Base-by-base conservation (phyloP, 2,888 invertebrate genomes). In the Drosophila anomalipes region DNA sequence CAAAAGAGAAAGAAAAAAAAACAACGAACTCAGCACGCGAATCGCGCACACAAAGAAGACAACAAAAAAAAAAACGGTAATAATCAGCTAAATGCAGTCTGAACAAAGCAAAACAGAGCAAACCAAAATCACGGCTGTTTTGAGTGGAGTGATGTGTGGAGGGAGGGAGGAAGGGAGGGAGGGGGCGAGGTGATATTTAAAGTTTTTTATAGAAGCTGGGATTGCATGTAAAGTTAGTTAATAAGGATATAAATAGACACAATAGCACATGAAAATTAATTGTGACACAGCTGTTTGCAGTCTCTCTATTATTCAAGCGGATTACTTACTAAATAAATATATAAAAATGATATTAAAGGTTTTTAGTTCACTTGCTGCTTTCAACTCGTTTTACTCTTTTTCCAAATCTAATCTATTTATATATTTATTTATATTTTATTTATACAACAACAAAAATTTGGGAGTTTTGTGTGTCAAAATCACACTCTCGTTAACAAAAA, bases 11-110 rank as follows among this genome's bases (percentile, higher is more conserved):
- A 26, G 28, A 1, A 56, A 70, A 6, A 19, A 37, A 1, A 35
- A 14, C 26, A 32, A 19, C 57, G 3, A 58, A n/a, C 54, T 58
- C 32, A 35, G 28, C 19, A 64, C 64, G 35, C 54, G 30, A 74
- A 67, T 47, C 54, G 64, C 44, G 52, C 65, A 30, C 61, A 52
- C 28, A 57, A 57, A 4, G 37, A 58, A n/a, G 12, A 22, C 14
- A 64, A 47, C 30, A 58, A 28, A 60, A 44, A 47, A 58, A 57
- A 10, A 71, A 22, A 22, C 22, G 71, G 62, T 70, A 64, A 54
- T 56, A 70, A 58, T 52, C 37, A 37, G 57, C 4, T 28, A 26
- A 49, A 39, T 64, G 32, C 59, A 39, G 4, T 35, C 10, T 16
- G 3, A 53, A 47, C 47, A 44, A n/a, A 33, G 51, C 28, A 22